phyloP scores from a whole-genome alignment of 2,797 vertebrate genomes.

The Crocodylus rhombifer region DNA sequence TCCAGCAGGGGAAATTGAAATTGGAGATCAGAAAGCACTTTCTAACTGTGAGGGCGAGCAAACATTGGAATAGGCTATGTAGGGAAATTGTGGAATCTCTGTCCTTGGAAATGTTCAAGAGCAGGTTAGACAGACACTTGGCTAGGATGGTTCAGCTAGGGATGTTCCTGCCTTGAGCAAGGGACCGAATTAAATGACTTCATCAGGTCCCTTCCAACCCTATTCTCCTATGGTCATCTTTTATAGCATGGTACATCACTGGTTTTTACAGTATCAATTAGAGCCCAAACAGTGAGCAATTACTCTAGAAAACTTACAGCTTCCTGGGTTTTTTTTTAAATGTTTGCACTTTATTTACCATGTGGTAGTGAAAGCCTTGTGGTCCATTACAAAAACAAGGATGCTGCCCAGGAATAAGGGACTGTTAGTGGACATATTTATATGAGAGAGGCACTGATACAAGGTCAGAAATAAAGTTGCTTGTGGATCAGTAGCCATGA shows the following conservation, averaged over 20 bases:
- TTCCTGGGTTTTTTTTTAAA: background rate
- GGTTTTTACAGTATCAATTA: background rate
- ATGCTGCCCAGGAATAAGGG: fast-evolving
- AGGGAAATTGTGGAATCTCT: too few relatives aligned
- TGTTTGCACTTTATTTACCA: background rate
- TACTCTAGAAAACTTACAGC: fast-evolving
- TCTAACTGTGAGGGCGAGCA: too few relatives aligned
- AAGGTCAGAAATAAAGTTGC: background rate
- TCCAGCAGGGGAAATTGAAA: too few relatives aligned
- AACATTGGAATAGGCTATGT: too few relatives aligned
- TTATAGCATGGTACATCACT: background rate
- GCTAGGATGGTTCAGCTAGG: too few relatives aligned
- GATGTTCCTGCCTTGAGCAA: too few relatives aligned
- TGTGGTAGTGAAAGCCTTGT: fast-evolving
- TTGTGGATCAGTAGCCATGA: fast-evolving
- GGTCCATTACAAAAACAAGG: fast-evolving
- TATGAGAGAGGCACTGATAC: fast-evolving
- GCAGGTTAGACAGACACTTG: too few relatives aligned
- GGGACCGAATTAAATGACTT: too few relatives aligned
- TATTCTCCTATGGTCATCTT: too few relatives aligned
- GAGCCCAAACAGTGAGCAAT: background rate
- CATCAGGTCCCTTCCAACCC: too few relatives aligned
- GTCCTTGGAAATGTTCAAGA: too few relatives aligned
- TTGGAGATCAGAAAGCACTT: too few relatives aligned
- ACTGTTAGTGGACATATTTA: background rate